Evolutionary conservation across 1,140 invertebrate species (phyloP).

Genomic region (Magallana ariakensis): DNA sequence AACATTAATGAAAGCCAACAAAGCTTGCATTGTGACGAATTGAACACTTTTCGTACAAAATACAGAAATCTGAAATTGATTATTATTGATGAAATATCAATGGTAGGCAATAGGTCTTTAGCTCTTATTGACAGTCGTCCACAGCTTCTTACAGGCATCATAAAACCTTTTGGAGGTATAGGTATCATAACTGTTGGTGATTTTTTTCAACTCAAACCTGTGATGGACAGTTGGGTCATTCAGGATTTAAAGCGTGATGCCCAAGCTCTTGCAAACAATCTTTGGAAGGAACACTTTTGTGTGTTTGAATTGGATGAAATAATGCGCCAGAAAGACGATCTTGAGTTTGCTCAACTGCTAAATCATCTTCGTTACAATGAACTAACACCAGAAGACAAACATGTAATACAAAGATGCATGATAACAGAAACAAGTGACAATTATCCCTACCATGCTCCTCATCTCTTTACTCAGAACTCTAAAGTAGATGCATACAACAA

Average conservation of each 20-base stretch:
- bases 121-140: not conserved
- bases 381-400: slow-evolving; percentile 41
- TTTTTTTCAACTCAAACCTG: slow-evolving; percentile 46
- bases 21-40: not conserved
- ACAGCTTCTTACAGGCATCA: slow-evolving; percentile 37
- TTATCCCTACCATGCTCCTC: not conserved
- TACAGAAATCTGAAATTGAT: slow-evolving; percentile 14
- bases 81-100: slow-evolving; percentile 43
- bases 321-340: slow-evolving; percentile 62
- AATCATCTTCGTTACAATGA: slow-evolving; percentile 52
- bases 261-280: slow-evolving; percentile 19
- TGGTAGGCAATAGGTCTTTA: not conserved
- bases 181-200: slow-evolving; percentile 48
- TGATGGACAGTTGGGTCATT: slow-evolving; percentile 57
- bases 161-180: slow-evolving; percentile 44
- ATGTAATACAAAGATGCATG: slow-evolving; percentile 4
- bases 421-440: not conserved
- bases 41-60: slow-evolving; percentile 36
- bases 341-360: slow-evolving; percentile 57
- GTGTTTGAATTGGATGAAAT: slow-evolving; percentile 59
- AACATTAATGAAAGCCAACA: not conserved
- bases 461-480: slow-evolving; percentile 14
- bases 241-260: slow-evolving; percentile 8
- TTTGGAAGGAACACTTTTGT: not conserved
- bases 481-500: slow-evolving; percentile 27